These are phyloP conservation scores for Malurus leucopterus DNA, from an alignment of 2,797 vertebrate species.

Conservation along the genomic window DNA sequence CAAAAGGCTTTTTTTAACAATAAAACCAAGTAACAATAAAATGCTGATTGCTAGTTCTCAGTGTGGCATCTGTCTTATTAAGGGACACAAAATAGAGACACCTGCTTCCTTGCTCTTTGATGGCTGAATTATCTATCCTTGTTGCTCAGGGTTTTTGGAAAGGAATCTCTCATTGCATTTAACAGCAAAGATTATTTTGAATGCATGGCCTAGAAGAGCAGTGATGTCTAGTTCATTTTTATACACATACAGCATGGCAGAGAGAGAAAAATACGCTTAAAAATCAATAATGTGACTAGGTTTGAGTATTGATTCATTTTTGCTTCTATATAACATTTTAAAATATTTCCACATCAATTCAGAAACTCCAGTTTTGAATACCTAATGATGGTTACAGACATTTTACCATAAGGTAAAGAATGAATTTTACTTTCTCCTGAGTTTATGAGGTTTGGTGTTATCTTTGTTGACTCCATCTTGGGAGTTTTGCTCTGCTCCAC, in stretches of 20 bases:
- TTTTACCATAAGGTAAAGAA: background rate
- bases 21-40: background rate
- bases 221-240: background rate
- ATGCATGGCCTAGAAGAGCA: background rate
- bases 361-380: background rate
- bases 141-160: fast-evolving
- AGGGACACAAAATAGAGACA: background rate
- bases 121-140: too few species aligned
- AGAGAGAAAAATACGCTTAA: background rate
- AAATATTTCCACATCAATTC: background rate
- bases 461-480: background rate
- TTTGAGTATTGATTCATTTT: background rate
- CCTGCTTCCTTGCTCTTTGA: background rate
- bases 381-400: background rate
- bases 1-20: background rate
- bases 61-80: background rate
- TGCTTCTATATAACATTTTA: background rate
- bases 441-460: background rate
- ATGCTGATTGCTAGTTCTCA: background rate
- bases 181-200: background rate
- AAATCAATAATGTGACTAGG: background rate
- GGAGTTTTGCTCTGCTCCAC: background rate
- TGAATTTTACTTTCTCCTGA: background rate
- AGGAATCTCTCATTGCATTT: background rate
- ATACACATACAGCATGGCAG: background rate